Evolutionary conservation across 2,888 invertebrate species (phyloP), one percentile per base, ranked within the genome.

Genomic region (Sthenelais limicola): DNA sequence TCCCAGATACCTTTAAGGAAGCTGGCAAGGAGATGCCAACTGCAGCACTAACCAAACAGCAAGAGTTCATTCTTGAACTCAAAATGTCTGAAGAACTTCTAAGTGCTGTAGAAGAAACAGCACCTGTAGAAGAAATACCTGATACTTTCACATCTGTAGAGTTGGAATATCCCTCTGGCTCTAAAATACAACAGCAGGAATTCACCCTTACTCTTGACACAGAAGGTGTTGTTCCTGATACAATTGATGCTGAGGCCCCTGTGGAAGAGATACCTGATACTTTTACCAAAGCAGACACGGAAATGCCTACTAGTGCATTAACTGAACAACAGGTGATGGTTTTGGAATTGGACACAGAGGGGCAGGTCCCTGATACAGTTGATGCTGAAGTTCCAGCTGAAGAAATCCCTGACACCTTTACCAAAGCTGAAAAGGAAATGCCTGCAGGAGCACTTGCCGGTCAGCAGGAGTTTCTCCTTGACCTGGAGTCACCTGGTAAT

Each of bases 301-400:
- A 70, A 38, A 47, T 67, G 28, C 75, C 72, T 26, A 33, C 73
- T n/a, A n/a, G n/a, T n/a, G n/a, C n/a, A n/a, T n/a, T n/a, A 3
- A 56, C 30, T 15, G 24, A 71, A 26, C 71, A 24, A 21, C 56
- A 71, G 33, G 58, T 58, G n/a, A 26, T 47, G 24, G 43, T 33
- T 28, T 33, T 56, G 2, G 32, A 32, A 21, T 33, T 56, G 30
- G 56, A 56, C 33, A 33, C 56, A 3, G 5, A 7, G 12, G 28
- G 21, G 12, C 4, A 5, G 26, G n/a, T 54, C 3, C 54, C 28
- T 24, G 54, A 54, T 5, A 54, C 28, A 9, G 54, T 24, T 3
- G 28, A 54, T 26, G 28, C 5, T 9, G n/a, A 3, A 7, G 54
- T 32, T 24, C 54, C 28, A 4, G 24, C n/a, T 3, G 28, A 26